phyloP scores from a whole-genome alignment of 1,140 invertebrate genomes.

The Thalassaphorura encarpata region DNA sequence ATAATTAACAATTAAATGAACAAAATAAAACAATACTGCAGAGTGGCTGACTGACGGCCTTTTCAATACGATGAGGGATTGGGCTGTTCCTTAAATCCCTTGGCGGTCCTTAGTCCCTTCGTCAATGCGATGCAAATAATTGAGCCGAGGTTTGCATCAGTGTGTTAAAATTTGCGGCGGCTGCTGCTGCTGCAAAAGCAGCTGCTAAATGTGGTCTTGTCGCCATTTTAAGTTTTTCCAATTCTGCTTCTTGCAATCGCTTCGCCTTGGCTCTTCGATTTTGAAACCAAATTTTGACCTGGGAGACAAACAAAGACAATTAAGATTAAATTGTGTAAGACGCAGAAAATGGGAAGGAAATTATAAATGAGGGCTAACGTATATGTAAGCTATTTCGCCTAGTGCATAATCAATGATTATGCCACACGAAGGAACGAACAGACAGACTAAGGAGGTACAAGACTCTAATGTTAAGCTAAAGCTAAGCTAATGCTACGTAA shows the following conservation, averaged over 20 bases:
- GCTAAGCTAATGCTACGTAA: too few species aligned
- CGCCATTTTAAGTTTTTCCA: conserved; percentile 76
- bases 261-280: conserved; percentile 91
- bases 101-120: not conserved
- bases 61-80: not conserved
- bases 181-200: conserved; percentile 43
- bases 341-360: not conserved
- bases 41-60: too few species aligned
- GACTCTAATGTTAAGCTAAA: too few species aligned
- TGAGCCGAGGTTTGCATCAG: conserved; percentile 32
- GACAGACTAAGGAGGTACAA: too few species aligned
- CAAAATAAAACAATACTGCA: too few species aligned
- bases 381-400: too few species aligned
- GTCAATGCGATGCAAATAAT: conserved; percentile 30
- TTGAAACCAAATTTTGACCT: conserved; percentile 98
- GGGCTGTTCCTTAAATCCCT: too few species aligned
- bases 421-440: too few species aligned
- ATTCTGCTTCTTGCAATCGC: conserved; percentile 83
- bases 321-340: not conserved
- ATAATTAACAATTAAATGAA: too few species aligned
- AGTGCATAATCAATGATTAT: too few species aligned
- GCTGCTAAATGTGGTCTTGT: conserved; percentile 42
- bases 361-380: too few species aligned
- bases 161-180: conserved; percentile 33
- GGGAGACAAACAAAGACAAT: conserved; percentile 36